These are phyloP conservation scores for Drosophila hydei DNA, from an alignment of 1,140 invertebrate species.

Conservation along the genomic window DNA sequence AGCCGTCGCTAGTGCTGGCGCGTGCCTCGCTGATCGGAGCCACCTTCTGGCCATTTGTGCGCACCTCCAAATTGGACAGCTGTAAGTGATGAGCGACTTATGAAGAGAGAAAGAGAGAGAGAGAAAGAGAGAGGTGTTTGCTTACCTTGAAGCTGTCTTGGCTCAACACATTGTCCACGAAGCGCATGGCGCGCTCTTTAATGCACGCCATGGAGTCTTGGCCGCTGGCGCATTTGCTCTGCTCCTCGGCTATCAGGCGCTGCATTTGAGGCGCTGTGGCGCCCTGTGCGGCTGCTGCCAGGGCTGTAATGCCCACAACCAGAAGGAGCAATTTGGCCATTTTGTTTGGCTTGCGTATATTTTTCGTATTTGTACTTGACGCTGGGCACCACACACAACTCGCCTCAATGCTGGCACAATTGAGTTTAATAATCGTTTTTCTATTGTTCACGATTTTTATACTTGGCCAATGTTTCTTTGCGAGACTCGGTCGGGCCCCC, in stretches of 20 bases:
- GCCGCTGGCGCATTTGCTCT: conserved; percentile 88
- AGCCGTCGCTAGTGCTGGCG: conserved; percentile 79
- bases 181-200: conserved; percentile 91
- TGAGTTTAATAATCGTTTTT: conserved; percentile 84
- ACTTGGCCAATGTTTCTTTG: conserved; percentile 75
- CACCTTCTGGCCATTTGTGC: conserved; percentile 86
- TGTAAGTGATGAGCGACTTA: not conserved
- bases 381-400: conserved; percentile 67
- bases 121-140: not conserved
- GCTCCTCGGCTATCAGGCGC: conserved; percentile 89
- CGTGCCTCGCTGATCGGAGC: conserved; percentile 85
- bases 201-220: conserved; percentile 92
- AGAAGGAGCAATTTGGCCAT: conserved; percentile 75
- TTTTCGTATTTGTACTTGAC: conserved; percentile 13
- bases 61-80: conserved; percentile 87
- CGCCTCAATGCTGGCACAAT: conserved; percentile 78
- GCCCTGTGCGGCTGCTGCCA: conserved; percentile 47
- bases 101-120: too few species aligned
- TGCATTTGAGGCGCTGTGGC: conserved; percentile 89
- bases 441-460: conserved; percentile 84
- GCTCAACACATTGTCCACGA: conserved; percentile 90
- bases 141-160: conserved; percentile 91
- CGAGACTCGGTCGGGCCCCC: conserved; percentile 16
- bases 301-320: conserved; percentile 55
- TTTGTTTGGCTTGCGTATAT: conserved; percentile 34